phyloP scores from a whole-genome alignment of 2,888 invertebrate species.

The Pterobdella sp. region DNA sequence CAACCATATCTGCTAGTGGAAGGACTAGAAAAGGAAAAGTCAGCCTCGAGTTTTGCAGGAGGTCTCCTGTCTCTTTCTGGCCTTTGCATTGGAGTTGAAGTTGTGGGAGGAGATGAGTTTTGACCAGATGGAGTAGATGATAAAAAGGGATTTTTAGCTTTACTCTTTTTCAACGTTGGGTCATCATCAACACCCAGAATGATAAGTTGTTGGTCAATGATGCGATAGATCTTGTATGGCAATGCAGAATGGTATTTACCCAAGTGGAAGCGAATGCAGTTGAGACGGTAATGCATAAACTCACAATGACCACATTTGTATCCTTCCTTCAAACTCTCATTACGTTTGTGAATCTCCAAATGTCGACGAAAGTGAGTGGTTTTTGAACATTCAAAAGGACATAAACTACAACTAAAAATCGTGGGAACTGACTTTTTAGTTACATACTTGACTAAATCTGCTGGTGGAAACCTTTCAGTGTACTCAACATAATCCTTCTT shows the following conservation, averaged over 20 bases:
- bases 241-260: constrained; percentile 31
- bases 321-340: constrained; percentile 32
- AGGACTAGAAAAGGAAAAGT: background rate
- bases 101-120: background rate
- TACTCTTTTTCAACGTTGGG: constrained; percentile 28
- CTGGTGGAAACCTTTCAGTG: constrained; percentile 21
- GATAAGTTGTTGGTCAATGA: constrained; percentile 27
- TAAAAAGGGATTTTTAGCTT: constrained; percentile 18
- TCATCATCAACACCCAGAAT: constrained; percentile 28
- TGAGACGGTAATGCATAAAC: constrained; percentile 30
- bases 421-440: constrained; percentile 20
- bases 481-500: constrained; percentile 11
- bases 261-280: constrained; percentile 33
- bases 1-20: background rate
- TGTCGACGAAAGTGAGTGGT: constrained; percentile 31
- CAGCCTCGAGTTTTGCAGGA: constrained; percentile 11
- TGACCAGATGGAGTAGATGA: constrained; percentile 11
- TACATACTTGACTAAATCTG: constrained; percentile 23
- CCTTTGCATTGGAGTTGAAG: background rate
- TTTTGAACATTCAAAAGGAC: constrained; percentile 30
- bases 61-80: constrained; percentile 14
- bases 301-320: constrained; percentile 34
- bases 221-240: constrained; percentile 30
- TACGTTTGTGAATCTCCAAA: constrained; percentile 28
- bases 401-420: constrained; percentile 28